Evolutionary conservation across 2,797 vertebrate genomes (phyloP).

Genomic region (Darevskia nairensis): DNA sequence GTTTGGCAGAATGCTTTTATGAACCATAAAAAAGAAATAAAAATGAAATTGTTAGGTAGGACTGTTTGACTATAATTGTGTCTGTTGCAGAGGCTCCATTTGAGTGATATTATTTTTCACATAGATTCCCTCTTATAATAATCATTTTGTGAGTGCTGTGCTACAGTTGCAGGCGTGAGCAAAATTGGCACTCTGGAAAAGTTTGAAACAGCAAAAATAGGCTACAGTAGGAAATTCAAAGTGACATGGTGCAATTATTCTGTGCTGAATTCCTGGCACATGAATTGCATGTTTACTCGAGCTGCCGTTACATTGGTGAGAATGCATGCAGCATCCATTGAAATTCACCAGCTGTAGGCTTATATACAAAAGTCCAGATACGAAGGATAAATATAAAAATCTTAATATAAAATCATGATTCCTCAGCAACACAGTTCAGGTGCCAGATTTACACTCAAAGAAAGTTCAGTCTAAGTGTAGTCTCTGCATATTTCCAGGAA

Average conservation of each 20-base stretch:
- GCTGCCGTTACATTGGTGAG: not conserved
- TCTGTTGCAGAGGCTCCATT: not conserved
- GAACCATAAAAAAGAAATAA: not conserved
- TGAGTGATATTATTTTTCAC: slow-evolving; percentile 1
- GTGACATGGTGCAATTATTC: not conserved
- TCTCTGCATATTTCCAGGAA: not conserved
- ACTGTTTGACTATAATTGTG: not conserved
- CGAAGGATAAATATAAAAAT: not conserved
- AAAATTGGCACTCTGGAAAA: not conserved
- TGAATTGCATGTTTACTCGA: not conserved
- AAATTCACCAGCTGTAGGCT: not conserved
- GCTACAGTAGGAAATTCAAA: not conserved
- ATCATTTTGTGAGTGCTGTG: not conserved
- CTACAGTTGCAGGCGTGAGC: not conserved
- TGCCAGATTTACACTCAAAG: not conserved
- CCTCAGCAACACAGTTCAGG: not conserved
- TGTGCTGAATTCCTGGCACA: not conserved
- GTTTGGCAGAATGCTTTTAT: not conserved
- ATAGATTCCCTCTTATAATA: not conserved
- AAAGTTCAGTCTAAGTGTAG: not conserved
- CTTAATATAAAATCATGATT: not conserved
- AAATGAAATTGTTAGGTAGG: not conserved
- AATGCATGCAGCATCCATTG: not conserved
- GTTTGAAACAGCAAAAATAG: not conserved
- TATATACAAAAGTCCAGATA: not conserved